Evolutionary conservation across 2,113 vertebrate genomes (phyloP).

Genomic region (Eulacestoma nigropectus): DNA sequence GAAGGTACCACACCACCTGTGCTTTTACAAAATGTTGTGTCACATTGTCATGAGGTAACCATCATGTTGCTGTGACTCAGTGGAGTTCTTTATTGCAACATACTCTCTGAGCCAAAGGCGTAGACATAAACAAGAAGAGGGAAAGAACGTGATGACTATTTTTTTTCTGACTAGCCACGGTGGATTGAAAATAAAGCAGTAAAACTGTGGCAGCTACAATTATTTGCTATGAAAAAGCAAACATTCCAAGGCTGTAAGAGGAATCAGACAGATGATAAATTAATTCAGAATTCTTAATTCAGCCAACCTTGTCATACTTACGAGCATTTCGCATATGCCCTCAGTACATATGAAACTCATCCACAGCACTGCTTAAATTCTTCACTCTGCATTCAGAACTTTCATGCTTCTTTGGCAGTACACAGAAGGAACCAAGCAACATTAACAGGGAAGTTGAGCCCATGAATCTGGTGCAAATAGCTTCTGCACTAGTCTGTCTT

Average conservation of each 20-base stretch:
- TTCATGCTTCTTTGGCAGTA: not conserved
- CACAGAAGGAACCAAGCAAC: not conserved
- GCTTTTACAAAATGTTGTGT: not conserved
- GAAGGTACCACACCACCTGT: not conserved
- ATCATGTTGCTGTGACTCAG: not conserved
- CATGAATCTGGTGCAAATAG: not conserved
- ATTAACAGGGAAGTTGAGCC: not conserved
- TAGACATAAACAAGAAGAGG: not conserved
- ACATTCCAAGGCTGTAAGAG: not conserved
- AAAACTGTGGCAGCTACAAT: not conserved
- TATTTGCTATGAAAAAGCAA: not conserved
- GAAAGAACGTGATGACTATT: not conserved
- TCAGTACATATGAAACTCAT: not conserved
- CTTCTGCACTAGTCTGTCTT: not conserved
- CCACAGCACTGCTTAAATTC: not conserved
- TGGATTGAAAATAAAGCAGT: not conserved
- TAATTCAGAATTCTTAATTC: conserved; percentile 1
- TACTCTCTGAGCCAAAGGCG: not conserved
- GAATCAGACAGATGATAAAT: not conserved
- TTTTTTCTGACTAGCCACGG: not conserved
- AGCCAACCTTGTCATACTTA: not conserved
- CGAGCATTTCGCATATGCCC: not conserved
- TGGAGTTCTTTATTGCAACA: not conserved
- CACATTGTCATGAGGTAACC: not conserved
- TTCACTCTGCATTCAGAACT: not conserved